Evolutionary conservation across 2,888 invertebrate genomes (phyloP), one percentile per base, ranked within the genome.

Genomic region (Cheilosia urbana): DNA sequence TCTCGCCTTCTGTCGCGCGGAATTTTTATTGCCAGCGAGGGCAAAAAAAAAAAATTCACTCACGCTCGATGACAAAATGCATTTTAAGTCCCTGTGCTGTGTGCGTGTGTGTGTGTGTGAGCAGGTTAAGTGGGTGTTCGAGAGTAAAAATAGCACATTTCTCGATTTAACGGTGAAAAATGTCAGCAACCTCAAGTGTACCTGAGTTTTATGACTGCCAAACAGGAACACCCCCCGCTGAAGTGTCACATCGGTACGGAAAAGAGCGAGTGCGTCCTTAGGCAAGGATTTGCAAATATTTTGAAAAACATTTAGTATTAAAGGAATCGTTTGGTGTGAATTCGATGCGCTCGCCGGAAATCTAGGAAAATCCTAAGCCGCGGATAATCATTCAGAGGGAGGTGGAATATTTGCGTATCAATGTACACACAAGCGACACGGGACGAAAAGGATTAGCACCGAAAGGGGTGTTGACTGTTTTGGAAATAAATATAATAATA

Each of bases 391-490:
- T 53, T 51, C 45, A 55, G 37, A 37, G 4, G 27, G 49, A 51
- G 63, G 63, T 51, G 42, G 65, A 72, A 40, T 65, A 72, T 71
- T 65, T 78, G 27, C 27, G 37, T 51, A 27, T 53, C 13, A 27
- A 45, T 60, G 17, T 24, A 51, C 51, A 51, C 62, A 34, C 37
- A 55, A 66, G 49, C 9, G 66, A 76, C 68, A 60, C n/a, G 24
- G 21, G 53, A 13, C 37, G 19, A 51, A 69, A 82, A 62, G 78
- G 82, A 78, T 83, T 72, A 83, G 37, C 47, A 55, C 27, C 27
- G 55, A 63, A 78, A 68, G 72, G 83, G 83, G 83, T 78, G 83
- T 73, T 57, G 17, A 83, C 78, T 83, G 83, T 83, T 83, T 83
- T 78, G 83, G 57, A 78, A 68, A 83, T 55, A 83, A 24, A 78